Evolutionary conservation across 30 jellyfish, hydroid and myxozoan genomes (phyloP).

Genomic region (Pelagia noctiluca): DNA sequence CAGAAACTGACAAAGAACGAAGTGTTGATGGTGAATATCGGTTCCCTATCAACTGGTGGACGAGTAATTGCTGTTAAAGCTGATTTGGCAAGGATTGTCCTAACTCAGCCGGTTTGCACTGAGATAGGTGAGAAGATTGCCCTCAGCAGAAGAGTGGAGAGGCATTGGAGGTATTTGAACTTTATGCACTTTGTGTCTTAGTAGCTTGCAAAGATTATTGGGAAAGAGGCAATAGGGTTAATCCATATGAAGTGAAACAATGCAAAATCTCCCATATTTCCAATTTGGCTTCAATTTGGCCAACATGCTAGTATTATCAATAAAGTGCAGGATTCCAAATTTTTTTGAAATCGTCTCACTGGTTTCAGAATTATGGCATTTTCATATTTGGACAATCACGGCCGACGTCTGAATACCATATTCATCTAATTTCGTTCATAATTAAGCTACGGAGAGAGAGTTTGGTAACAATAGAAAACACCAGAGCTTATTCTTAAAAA

Average conservation of each 20-base stretch:
- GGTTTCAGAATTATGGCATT: too few species aligned
- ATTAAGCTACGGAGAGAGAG: too few species aligned
- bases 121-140: constrained; percentile 99
- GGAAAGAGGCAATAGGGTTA: neutral
- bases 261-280: neutral
- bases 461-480: too few species aligned
- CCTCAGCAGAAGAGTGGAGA: constrained; percentile 97
- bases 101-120: constrained; percentile 99
- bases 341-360: too few species aligned
- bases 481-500: too few species aligned
- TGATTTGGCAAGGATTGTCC: constrained; percentile 96
- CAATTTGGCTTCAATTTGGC: too few species aligned
- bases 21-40: constrained; percentile 98
- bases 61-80: constrained; percentile 99
- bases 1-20: constrained; percentile 95
- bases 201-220: neutral
- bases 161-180: constrained; percentile 98
- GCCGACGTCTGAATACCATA: too few species aligned
- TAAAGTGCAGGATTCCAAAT: too few species aligned
- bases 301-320: too few species aligned
- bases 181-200: neutral
- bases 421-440: too few species aligned
- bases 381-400: too few species aligned
- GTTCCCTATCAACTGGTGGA: constrained; percentile 99
- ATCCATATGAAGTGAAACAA: neutral